Evolutionary conservation across 2,888 invertebrate species (phyloP).

Genomic region (Pocota personata): DNA sequence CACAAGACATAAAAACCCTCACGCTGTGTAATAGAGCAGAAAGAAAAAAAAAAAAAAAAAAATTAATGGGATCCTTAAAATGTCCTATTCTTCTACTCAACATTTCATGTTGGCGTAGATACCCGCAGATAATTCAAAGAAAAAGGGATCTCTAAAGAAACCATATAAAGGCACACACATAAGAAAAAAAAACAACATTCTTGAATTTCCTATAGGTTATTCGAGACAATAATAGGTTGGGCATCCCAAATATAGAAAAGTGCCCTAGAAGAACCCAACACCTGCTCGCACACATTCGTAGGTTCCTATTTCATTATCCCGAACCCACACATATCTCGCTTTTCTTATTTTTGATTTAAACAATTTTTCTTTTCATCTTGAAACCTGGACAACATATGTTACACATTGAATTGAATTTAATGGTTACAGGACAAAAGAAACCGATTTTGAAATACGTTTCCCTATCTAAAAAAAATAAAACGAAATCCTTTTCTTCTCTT

Average conservation of each 20-base stretch:
- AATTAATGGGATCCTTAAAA: conserved; percentile 71
- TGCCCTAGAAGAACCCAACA: conserved; percentile 48
- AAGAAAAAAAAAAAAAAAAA: no score
- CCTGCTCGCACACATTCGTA: conserved; percentile 60
- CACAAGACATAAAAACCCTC: conserved; percentile 29
- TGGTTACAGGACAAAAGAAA: conserved; percentile 36
- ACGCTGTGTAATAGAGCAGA: conserved; percentile 53
- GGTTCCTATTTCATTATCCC: conserved; percentile 5
- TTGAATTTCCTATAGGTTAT: conserved; percentile 48
- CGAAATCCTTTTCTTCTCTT: conserved; percentile 11
- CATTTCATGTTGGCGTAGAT: conserved; percentile 40
- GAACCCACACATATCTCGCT: conserved; percentile 37
- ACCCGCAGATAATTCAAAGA: conserved; percentile 70
- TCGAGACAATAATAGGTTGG: conserved; percentile 59
- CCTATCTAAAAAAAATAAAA: conserved; percentile 2
- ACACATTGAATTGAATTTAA: conserved; percentile 36
- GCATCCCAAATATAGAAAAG: conserved; percentile 56
- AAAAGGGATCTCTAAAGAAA: conserved; percentile 41
- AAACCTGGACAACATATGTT: conserved; percentile 70
- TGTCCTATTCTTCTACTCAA: conserved; percentile 52
- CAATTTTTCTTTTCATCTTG: not conserved
- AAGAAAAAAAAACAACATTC: conserved; percentile 36
- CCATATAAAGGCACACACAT: conserved; percentile 14
- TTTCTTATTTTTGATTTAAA: conserved; percentile 50
- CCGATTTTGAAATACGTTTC: conserved; percentile 18